A percentile compares a stretch with the other conserved stretches of the same genome.
These are phyloP conservation scores for Dipodomys ordii DNA, from an alignment of 2,113 vertebrate genomes.

Conservation along the genomic window DNA sequence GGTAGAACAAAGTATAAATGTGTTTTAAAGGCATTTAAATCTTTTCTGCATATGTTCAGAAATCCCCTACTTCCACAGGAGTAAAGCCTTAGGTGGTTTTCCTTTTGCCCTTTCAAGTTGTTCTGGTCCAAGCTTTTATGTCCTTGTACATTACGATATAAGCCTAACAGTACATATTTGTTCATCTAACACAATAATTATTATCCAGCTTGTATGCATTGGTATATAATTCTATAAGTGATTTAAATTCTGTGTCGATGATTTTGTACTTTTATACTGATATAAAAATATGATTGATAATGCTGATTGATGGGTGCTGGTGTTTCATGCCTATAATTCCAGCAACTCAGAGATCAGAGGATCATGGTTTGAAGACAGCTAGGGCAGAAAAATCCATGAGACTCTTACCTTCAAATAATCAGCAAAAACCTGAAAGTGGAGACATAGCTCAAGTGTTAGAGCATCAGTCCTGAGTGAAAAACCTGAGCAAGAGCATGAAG, in stretches of 20 bases:
- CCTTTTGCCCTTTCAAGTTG: not conserved
- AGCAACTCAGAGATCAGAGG: no score
- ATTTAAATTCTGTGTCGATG: not conserved
- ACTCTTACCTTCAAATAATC: not conserved
- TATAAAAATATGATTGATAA: not conserved
- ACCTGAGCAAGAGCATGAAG: no score
- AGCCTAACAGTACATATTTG: not conserved
- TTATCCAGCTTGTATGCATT: not conserved
- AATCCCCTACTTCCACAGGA: not conserved
- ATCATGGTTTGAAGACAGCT: no score
- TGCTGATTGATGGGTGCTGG: no score
- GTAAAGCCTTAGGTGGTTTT: no score
- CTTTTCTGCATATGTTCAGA: not conserved
- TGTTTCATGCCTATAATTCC: no score
- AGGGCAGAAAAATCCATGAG: no score
- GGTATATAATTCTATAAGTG: constrained; percentile 4
- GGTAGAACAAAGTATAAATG: not conserved
- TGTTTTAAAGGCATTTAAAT: not conserved
- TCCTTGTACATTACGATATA: not conserved
- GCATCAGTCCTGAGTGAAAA: no score
- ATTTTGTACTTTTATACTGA: not conserved
- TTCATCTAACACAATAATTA: not conserved
- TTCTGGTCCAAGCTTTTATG: not conserved
- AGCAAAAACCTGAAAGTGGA: no score
- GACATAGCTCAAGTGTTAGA: no score